phyloP scores from a whole-genome alignment of 37 sponge, comb jelly and placozoan species.

The Theonella swinhoei region DNA sequence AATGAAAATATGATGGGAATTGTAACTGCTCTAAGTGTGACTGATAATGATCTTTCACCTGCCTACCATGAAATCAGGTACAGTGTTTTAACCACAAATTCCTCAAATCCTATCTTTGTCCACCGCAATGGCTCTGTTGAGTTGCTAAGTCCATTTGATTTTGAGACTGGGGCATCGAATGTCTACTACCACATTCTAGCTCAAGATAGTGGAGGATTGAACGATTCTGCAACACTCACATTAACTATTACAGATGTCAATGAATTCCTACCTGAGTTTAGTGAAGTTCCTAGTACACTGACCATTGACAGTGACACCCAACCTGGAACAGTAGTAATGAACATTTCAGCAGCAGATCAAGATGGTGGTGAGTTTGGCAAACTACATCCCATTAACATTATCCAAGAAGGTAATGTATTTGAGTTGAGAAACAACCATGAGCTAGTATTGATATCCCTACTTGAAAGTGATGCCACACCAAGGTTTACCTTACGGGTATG shows the following conservation, averaged over 20 bases:
- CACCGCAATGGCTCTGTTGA: constrained; percentile 34
- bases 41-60: constrained; percentile 34
- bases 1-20: constrained; percentile 31
- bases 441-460: background rate
- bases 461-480: background rate
- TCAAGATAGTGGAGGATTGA: constrained; percentile 42
- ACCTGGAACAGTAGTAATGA: constrained; percentile 9
- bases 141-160: constrained; percentile 37
- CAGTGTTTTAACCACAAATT: background rate
- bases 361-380: constrained; percentile 50
- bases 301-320: constrained; percentile 55
- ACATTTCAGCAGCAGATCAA: constrained; percentile 46
- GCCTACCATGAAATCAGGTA: constrained; percentile 28
- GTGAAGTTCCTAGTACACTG: constrained; percentile 15
- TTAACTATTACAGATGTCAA: constrained; percentile 45
- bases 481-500: constrained; percentile 43
- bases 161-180: constrained; percentile 28
- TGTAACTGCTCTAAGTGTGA: constrained; percentile 11
- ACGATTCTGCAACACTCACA: constrained; percentile 7
- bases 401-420: background rate
- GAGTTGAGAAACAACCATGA: background rate
- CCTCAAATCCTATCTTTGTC: background rate
- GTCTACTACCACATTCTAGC: constrained; percentile 34
- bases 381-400: background rate
- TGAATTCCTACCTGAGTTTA: constrained; percentile 33